Conservation (phyloP, 2,113 vertebrate species). For the Dicentrarchus labrax region DNA sequence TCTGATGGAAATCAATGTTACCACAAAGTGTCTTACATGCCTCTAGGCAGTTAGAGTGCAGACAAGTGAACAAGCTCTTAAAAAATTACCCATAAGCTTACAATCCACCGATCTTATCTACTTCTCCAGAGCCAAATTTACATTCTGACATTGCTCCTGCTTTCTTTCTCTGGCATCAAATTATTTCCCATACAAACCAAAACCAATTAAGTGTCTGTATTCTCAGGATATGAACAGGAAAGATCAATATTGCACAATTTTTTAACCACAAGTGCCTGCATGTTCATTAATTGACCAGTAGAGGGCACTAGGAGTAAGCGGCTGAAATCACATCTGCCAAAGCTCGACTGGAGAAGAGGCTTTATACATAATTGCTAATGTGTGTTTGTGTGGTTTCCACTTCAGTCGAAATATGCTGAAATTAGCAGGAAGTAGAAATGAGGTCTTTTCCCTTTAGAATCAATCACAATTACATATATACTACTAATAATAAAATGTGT, state of each 20-base stretch:
- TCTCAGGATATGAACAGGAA: not conserved
- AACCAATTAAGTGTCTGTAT: not conserved
- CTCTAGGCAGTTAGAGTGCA: not conserved
- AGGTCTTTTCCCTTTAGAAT: constrained; percentile 8
- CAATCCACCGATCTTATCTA: not conserved
- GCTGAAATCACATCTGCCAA: constrained; percentile 5
- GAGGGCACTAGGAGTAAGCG: constrained; percentile 65
- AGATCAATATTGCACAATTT: not conserved
- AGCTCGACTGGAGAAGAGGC: not conserved
- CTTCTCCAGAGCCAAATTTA: not conserved
- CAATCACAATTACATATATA: not conserved
- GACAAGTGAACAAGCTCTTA: not conserved
- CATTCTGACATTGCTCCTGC: not conserved
- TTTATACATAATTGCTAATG: not conserved
- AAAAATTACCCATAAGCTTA: not conserved
- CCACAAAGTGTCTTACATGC: not conserved
- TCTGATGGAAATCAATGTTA: not conserved
- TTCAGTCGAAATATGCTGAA: not conserved
- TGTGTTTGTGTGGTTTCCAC: not conserved
- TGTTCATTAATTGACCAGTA: constrained; percentile 42
- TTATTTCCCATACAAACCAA: not conserved
- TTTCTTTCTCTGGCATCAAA: not conserved
- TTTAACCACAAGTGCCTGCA: not conserved
- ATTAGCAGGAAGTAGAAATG: not conserved
- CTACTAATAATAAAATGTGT: not conserved